Conservation (phyloP, 2,888 invertebrate species). For the Diplolepis rosae region DNA sequence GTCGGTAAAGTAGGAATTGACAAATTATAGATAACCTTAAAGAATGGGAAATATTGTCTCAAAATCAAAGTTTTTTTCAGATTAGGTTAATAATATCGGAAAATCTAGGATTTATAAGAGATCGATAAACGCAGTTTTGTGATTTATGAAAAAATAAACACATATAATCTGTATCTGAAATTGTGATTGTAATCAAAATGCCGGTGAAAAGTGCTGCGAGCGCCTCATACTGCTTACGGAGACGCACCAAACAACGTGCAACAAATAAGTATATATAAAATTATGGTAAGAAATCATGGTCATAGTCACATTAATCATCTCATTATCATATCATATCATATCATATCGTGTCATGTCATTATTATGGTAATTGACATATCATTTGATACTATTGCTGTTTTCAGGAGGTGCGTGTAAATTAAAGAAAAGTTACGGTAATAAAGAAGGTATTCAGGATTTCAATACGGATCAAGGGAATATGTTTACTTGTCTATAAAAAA, state of each 20-base stretch:
- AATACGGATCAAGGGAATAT: background rate
- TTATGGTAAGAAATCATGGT: constrained; percentile 69
- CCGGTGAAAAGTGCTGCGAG: constrained; percentile 58
- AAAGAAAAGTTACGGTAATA: background rate
- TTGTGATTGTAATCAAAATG: constrained; percentile 44
- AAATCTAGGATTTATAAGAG: too few species aligned
- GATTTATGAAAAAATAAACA: background rate
- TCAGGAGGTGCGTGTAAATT: constrained; percentile 29
- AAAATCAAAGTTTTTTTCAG: too few species aligned
- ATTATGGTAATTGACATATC: constrained; percentile 60
- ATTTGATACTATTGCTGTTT: constrained; percentile 47
- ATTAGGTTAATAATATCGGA: too few species aligned
- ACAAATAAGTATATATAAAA: constrained; percentile 71
- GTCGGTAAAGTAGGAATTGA: too few species aligned
- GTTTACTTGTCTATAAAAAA: background rate
- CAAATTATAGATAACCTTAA: too few species aligned
- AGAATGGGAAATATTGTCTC: too few species aligned
- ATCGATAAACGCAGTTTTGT: background rate
- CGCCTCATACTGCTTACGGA: constrained; percentile 70
- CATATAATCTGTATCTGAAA: background rate
- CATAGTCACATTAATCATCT: constrained; percentile 69
- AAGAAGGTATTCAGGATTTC: background rate
- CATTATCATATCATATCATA: constrained; percentile 67
- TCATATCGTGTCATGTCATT: constrained; percentile 59
- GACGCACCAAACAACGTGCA: constrained; percentile 73